Evolutionary conservation across 1,140 invertebrate genomes (phyloP), one percentile per base, ranked within the genome.

Genomic region (Heterodera schachtii): DNA sequence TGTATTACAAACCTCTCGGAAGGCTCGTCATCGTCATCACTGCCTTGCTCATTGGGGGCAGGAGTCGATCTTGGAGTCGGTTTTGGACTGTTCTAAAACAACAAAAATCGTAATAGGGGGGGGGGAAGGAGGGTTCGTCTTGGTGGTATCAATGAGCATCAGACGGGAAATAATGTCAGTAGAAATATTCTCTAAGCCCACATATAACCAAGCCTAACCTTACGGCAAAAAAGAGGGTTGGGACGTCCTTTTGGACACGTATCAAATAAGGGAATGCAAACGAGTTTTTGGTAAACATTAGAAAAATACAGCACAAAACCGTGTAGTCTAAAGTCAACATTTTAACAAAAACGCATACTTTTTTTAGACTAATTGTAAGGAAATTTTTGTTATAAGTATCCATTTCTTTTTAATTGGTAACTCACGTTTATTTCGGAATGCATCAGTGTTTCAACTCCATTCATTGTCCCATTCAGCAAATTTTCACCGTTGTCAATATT

Each of bases 21-120:
- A 11, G 31, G 31, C 31, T 77, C 66, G 31, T 78, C 77, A 41
- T 78, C 77, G n/a, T 78, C 77, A 64, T 78, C 77, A 21, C 77
- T 78, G 13, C 69, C 76, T 8, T 78, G 49, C 41, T 78, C 70
- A 4, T 64, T 47, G 44, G 52, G 49, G 2, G 21, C 44, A 2
- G 41, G 41, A 31, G 69, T 46, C 43, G 77, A 21, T 46, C 57
- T 19, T 2, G 41, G 41, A 31, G 69, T 46, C 7, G 77, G 77
- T 46, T 31, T 46, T 16, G 64, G 64, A 43, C 77, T 78, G 31
- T n/a, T 70, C 77, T 78, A 41, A 41, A 78, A n/a, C 52, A 43
- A 52, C 13, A 52, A 64, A 64, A 64, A 8, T 8, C 7, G 41
- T 57, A 47, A 46, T 78, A 21, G 13, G 31, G 31, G 31, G 31